phyloP scores from a whole-genome alignment of 2,888 invertebrate species.

The Drosophila austrosaltans region DNA sequence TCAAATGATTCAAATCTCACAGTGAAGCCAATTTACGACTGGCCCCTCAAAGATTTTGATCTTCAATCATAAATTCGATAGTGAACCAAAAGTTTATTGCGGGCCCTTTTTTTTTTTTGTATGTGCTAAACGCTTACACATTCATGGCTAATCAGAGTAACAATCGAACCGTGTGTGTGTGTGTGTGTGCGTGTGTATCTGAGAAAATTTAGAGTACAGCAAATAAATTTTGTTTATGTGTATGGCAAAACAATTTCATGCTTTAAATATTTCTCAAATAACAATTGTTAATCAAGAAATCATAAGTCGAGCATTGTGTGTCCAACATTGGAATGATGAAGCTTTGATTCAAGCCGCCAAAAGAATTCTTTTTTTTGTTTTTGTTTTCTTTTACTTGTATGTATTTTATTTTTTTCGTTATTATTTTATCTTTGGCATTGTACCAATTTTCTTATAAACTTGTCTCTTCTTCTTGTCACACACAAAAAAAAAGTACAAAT shows the following conservation, averaged over 20 bases:
- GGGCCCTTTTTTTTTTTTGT: slow-evolving; percentile 23
- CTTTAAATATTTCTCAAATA: slow-evolving; percentile 53
- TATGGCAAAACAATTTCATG: slow-evolving; percentile 68
- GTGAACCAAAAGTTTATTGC: slow-evolving; percentile 29
- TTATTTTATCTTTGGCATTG: slow-evolving; percentile 9
- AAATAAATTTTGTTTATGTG: slow-evolving; percentile 43
- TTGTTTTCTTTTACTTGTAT: not conserved
- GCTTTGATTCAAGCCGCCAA: slow-evolving; percentile 40
- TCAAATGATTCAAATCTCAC: slow-evolving; percentile 58
- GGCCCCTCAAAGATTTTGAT: slow-evolving; percentile 56
- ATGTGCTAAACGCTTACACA: slow-evolving; percentile 59
- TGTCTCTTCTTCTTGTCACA: slow-evolving; percentile 30
- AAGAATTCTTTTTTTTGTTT: slow-evolving; percentile 24
- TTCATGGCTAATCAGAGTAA: slow-evolving; percentile 36
- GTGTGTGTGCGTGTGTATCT: slow-evolving; percentile 1
- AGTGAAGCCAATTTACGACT: slow-evolving; percentile 57
- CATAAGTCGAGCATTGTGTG: slow-evolving; percentile 48
- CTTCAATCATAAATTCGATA: slow-evolving; percentile 63
- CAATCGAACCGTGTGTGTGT: slow-evolving; percentile 36
- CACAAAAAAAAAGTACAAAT: slow-evolving; percentile 28
- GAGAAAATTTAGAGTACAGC: slow-evolving; percentile 50
- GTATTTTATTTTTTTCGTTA: slow-evolving; percentile 11
- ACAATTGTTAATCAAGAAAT: slow-evolving; percentile 74
- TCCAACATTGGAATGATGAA: slow-evolving; percentile 38
- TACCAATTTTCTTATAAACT: slow-evolving; percentile 16